Percentiles rank a stretch among this genome's conserved stretches.
These are phyloP conservation scores for Bucorvus abyssinicus DNA, from an alignment of 2,797 vertebrate species.

Conservation along the genomic window DNA sequence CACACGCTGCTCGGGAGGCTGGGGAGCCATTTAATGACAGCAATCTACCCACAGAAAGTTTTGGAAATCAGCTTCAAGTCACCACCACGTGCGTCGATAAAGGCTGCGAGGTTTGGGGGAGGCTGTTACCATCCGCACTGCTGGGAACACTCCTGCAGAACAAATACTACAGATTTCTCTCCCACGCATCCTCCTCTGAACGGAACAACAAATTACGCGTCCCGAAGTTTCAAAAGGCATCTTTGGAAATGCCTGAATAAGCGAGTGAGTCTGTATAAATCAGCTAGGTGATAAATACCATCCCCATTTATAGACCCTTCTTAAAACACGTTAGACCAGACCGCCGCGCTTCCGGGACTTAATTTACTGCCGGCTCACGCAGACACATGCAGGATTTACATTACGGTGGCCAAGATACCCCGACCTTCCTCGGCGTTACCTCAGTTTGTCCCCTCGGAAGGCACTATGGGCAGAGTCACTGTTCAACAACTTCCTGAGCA, in stretches of 20 bases:
- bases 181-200: neutral
- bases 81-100: fast-evolving
- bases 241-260: neutral
- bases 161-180: neutral
- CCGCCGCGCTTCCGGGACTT: neutral
- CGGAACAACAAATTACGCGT: neutral
- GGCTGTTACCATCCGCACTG: neutral
- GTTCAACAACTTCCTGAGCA: constrained; percentile 60
- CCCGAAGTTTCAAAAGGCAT: neutral
- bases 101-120: neutral
- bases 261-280: neutral
- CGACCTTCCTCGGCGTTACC: neutral
- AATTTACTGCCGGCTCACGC: neutral
- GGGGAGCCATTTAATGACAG: neutral
- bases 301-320: neutral
- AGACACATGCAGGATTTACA: neutral
- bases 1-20: neutral
- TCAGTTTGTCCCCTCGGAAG: constrained; percentile 29
- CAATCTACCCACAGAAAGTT: neutral
- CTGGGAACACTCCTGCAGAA: neutral
- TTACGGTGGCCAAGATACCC: neutral
- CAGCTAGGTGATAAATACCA: neutral
- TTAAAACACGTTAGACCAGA: neutral
- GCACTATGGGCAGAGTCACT: neutral
- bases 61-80: neutral